These are phyloP conservation scores for Ernsta delagoae DNA, from an alignment of 2,888 invertebrate species.

Conservation along the genomic window DNA sequence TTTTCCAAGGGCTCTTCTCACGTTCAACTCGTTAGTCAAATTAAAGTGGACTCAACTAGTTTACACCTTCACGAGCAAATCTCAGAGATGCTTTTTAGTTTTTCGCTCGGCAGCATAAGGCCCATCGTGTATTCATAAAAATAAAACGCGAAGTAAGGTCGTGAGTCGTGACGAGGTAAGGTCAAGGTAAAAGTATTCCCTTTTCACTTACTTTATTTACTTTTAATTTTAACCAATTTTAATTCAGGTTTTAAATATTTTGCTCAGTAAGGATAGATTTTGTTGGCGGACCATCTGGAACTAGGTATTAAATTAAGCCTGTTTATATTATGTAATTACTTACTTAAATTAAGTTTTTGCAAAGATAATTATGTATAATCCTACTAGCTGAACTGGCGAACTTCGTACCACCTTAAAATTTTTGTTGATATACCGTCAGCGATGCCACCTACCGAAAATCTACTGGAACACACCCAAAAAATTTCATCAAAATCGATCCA, in stretches of 20 bases:
- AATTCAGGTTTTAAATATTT: background rate
- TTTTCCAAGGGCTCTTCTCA: conserved; percentile 32
- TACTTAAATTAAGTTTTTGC: too few relatives aligned
- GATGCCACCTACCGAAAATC: too few relatives aligned
- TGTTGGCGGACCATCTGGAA: too few relatives aligned
- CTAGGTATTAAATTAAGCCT: too few relatives aligned
- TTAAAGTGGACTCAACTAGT: conserved; percentile 29
- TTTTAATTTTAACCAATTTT: background rate
- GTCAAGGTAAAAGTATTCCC: conserved; percentile 15
- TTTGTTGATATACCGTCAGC: too few relatives aligned
- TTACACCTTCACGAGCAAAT: conserved; percentile 33
- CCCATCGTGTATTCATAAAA: conserved; percentile 20
- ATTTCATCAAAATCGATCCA: too few relatives aligned
- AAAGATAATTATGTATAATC: too few relatives aligned
- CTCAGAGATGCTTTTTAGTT: conserved; percentile 21
- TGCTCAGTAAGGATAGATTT: too few relatives aligned
- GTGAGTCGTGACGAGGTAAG: conserved; percentile 13
- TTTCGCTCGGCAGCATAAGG: conserved; percentile 22
- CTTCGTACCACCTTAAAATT: too few relatives aligned
- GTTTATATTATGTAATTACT: too few relatives aligned
- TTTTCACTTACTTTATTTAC: background rate
- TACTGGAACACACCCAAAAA: too few relatives aligned
- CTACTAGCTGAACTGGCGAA: too few relatives aligned
- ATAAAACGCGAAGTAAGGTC: conserved; percentile 17
- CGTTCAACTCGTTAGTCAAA: conserved; percentile 31